These are phyloP conservation scores for Lepidochrysops patricia DNA, from an alignment of 2,888 invertebrate genomes.

Conservation along the genomic window DNA sequence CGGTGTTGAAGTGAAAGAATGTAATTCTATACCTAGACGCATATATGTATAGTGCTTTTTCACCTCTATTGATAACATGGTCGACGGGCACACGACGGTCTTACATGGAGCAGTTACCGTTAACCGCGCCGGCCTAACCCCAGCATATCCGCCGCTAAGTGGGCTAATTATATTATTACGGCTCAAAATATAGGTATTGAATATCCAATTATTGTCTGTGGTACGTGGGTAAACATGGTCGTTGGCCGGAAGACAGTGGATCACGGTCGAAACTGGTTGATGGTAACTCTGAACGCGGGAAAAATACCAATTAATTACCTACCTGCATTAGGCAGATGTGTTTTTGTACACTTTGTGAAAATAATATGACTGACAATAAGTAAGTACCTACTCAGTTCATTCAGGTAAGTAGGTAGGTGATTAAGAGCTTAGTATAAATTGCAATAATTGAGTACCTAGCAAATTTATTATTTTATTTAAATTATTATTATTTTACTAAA, in stretches of 20 bases:
- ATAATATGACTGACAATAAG: too few species aligned
- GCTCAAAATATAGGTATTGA: neutral
- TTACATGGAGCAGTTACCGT: neutral
- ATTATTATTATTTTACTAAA: too few species aligned
- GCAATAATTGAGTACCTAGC: too few species aligned
- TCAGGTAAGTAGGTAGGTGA: too few species aligned
- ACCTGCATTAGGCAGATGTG: neutral
- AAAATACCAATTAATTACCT: neutral
- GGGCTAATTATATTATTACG: constrained; percentile 3
- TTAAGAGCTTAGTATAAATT: too few species aligned
- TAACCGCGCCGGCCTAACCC: neutral
- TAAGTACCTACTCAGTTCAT: too few species aligned
- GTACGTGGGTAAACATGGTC: neutral
- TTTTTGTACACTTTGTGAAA: neutral
- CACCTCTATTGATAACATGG: too few species aligned
- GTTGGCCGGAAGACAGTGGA: neutral
- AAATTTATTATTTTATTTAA: too few species aligned
- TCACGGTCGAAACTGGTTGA: neutral
- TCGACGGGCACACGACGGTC: neutral
- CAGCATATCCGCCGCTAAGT: neutral
- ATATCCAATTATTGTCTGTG: neutral
- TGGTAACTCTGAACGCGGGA: neutral
- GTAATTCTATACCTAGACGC: too few species aligned
- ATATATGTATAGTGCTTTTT: too few species aligned
- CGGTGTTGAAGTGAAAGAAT: too few species aligned